Percentiles rank a stretch among this genome's conserved stretches.
These are phyloP conservation scores for Hemiscyllium ocellatum DNA, from an alignment of 2,113 vertebrate species.

Conservation along the genomic window DNA sequence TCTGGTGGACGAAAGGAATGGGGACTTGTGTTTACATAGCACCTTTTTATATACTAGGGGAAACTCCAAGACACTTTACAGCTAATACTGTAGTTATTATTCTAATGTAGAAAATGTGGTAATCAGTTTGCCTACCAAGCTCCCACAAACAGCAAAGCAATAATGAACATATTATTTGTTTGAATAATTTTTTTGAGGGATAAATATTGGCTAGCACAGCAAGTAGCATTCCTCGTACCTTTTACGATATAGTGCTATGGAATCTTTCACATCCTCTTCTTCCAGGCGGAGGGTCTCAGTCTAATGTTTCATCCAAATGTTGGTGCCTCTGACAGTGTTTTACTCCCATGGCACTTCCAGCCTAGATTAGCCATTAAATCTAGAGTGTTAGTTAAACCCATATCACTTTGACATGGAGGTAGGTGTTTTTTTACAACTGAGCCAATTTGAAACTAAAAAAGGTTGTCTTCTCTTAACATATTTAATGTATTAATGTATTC, in stretches of 20 bases:
- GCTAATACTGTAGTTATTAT: not conserved
- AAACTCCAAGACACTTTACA: not conserved
- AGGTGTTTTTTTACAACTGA: not conserved
- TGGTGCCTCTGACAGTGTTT: not conserved
- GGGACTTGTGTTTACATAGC: not conserved
- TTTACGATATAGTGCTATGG: no score
- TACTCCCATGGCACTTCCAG: not conserved
- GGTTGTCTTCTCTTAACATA: not conserved
- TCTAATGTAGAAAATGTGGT: not conserved
- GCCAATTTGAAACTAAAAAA: not conserved
- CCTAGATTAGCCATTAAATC: not conserved
- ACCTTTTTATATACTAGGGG: not conserved
- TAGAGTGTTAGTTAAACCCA: not conserved
- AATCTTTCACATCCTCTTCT: not conserved
- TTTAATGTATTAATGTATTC: no score
- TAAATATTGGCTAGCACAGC: not conserved
- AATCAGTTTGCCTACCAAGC: not conserved
- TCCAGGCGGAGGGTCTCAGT: not conserved
- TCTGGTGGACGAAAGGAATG: not conserved
- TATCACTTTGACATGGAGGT: not conserved
- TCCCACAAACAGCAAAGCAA: not conserved
- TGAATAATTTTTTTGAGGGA: not conserved
- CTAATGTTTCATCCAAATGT: not conserved
- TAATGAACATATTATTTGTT: not conserved
- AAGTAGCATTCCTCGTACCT: rapidly evolving